Evolutionary conservation across 2,797 vertebrate genomes (phyloP), one percentile per base, ranked within the genome.

Genomic region (Gymnothorax reevesii): DNA sequence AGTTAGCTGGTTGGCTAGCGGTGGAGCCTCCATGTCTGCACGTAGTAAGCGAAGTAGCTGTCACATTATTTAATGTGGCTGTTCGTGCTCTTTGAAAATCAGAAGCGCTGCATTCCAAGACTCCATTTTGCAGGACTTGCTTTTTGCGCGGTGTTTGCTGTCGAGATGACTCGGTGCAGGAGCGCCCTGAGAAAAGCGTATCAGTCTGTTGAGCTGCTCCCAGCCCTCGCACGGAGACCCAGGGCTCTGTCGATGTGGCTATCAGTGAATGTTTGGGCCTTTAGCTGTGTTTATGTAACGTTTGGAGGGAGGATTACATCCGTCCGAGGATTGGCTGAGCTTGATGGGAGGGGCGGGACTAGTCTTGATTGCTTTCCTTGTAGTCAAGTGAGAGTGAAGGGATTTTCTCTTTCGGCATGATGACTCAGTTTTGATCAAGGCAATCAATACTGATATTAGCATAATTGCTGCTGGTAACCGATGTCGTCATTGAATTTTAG

Each of bases 291-390:
- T 93, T 88, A 92, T 95, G 84, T 88, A 87, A 59, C 90, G 95
- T 94, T 94, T 92, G 94, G 95, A 94, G 92, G 94, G 93, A 95
- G 96, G 97, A 95, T 93, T 92, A 93, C 88, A 88, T 92, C 90
- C 85, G 92, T 88, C 88, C 94, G 87, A 92, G 90, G 94, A 96
- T 97, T 97, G 98, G 97, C 92, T 95, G 95, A 89, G 94, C 92
- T 92, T 95, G 94, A 96, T 96, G 91, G 93, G 95, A 94, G 96
- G 96, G 97, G 96, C 95, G 97, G 94, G 93, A 93, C 89, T 92
- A 92, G 79, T 83, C 87, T 92, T 93, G 96, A 96, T 94, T 94
- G 94, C 97, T 91, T 90, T 93, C 62, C 92, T 92, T 90, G 92
- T 92, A 91, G 90, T 91, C 87, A 87, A 93, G 93, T 94, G 93